Percentiles rank a stretch among this genome's conserved stretches.
phyloP scores from a whole-genome alignment of 2,888 invertebrate species.

The Drosophila yooni region DNA sequence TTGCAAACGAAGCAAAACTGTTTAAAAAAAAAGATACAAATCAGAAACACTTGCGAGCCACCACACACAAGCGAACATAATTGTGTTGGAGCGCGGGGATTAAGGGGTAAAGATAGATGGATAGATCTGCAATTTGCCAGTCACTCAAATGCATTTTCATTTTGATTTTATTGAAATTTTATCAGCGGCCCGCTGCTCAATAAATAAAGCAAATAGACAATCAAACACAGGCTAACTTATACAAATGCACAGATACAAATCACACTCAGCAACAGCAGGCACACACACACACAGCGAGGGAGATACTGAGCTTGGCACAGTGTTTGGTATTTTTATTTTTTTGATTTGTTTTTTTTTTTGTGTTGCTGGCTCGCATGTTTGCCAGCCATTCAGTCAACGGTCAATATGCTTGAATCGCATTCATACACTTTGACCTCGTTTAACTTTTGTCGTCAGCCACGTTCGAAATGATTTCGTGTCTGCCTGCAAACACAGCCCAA shows the following conservation, averaged over 20 bases:
- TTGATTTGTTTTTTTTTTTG: conserved; percentile 2
- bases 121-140: conserved; percentile 49
- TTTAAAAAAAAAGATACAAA: conserved; percentile 11
- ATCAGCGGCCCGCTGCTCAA: conserved; percentile 46
- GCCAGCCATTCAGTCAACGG: conserved; percentile 67
- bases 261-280: conserved; percentile 14
- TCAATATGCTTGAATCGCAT: conserved; percentile 68
- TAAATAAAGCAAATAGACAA: conserved; percentile 55
- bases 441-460: conserved; percentile 65
- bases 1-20: conserved; percentile 59
- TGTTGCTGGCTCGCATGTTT: conserved; percentile 63
- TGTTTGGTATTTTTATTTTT: conserved; percentile 17
- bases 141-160: conserved; percentile 39
- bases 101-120: conserved; percentile 21
- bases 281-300: conserved; percentile 5
- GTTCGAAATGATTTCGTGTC: conserved; percentile 69
- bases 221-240: conserved; percentile 37
- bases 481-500: conserved; percentile 10
- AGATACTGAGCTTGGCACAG: conserved; percentile 34
- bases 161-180: conserved; percentile 52
- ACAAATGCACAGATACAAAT: conserved; percentile 43
- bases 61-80: conserved; percentile 24
- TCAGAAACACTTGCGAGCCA: neutral
- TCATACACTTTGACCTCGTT: conserved; percentile 76
- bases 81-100: neutral